These are phyloP conservation scores for Luehdorfia chinensis DNA, from an alignment of 1,140 invertebrate genomes.

Conservation along the genomic window DNA sequence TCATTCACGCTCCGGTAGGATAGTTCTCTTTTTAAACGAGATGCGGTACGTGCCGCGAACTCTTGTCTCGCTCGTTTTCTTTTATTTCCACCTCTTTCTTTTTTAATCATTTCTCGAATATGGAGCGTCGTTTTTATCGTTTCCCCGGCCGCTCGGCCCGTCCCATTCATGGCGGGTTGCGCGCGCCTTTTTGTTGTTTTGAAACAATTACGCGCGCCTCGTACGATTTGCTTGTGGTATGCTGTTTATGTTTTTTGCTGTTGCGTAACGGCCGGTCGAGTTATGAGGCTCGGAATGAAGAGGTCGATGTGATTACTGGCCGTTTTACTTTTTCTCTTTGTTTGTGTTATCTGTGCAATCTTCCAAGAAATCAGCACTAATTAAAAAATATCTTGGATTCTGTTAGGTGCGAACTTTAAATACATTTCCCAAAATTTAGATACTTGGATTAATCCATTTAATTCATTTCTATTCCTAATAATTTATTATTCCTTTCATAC, in stretches of 20 bases:
- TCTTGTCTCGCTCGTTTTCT: conserved; percentile 51
- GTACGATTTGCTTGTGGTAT: conserved; percentile 34
- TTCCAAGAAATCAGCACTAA: not conserved
- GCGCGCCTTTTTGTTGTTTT: conserved; percentile 44
- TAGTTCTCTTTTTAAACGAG: conserved; percentile 71
- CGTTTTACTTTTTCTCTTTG: conserved; percentile 13
- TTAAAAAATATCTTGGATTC: not conserved
- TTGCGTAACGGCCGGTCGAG: conserved; percentile 27
- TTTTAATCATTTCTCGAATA: conserved; percentile 75
- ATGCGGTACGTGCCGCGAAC: conserved; percentile 62
- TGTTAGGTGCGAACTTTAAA: too few relatives aligned
- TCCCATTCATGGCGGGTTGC: conserved; percentile 53
- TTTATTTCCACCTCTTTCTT: conserved; percentile 44
- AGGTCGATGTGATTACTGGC: conserved; percentile 20
- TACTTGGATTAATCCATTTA: too few relatives aligned
- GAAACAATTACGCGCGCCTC: conserved; percentile 57
- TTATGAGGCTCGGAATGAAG: conserved; percentile 31
- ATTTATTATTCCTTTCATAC: too few relatives aligned
- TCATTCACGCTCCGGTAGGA: conserved; percentile 69
- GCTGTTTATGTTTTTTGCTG: conserved; percentile 50
- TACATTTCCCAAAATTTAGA: too few relatives aligned
- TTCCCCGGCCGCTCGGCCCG: too few relatives aligned
- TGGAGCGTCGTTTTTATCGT: conserved; percentile 72
- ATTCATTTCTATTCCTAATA: too few relatives aligned
- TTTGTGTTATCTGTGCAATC: not conserved